phyloP scores from a whole-genome alignment of 2,797 vertebrate genomes.

The Anolis apletophallus region DNA sequence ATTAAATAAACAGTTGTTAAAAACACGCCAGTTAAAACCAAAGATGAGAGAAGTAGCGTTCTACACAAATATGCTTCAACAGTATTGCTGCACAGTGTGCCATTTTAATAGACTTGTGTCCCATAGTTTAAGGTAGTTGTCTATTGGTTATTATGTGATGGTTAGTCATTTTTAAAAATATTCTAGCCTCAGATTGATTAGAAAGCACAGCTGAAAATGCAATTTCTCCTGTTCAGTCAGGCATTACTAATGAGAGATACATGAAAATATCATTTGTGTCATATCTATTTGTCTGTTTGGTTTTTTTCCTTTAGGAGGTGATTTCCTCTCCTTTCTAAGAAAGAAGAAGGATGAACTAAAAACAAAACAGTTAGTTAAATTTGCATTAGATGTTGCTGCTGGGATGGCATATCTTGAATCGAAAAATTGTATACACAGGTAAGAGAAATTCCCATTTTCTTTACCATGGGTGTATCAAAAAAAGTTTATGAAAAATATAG shows the following conservation, averaged over 20 bases:
- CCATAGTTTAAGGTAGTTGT: neutral
- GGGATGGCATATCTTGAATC: conserved; percentile 96
- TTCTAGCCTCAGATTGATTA: conserved; percentile 24
- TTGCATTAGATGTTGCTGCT: conserved; percentile 90
- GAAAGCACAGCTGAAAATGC: neutral
- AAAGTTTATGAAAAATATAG: neutral
- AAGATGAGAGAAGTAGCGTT: neutral
- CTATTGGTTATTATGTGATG: neutral
- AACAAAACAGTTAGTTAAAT: conserved; percentile 91
- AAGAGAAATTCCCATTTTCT: conserved; percentile 55
- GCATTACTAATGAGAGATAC: conserved; percentile 2
- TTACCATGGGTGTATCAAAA: neutral
- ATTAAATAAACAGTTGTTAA: too few species aligned
- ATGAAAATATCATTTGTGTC: conserved; percentile 26
- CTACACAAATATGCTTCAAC: neutral
- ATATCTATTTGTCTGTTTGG: conserved; percentile 60
- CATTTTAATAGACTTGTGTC: conserved; percentile 16
- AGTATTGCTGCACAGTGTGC: neutral
- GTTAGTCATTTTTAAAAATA: neutral
- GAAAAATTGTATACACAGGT: conserved; percentile 98
- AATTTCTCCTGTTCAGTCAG: conserved; percentile 27
- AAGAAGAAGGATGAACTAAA: conserved; percentile 97
- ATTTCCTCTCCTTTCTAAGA: conserved; percentile 95
- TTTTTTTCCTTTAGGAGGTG: conserved; percentile 86
- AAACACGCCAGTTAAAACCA: too few species aligned